A percentile compares a stretch with the other conserved stretches of the same genome.
phyloP scores from a whole-genome alignment of 2,888 invertebrate genomes.

The Lymantria dispar region DNA sequence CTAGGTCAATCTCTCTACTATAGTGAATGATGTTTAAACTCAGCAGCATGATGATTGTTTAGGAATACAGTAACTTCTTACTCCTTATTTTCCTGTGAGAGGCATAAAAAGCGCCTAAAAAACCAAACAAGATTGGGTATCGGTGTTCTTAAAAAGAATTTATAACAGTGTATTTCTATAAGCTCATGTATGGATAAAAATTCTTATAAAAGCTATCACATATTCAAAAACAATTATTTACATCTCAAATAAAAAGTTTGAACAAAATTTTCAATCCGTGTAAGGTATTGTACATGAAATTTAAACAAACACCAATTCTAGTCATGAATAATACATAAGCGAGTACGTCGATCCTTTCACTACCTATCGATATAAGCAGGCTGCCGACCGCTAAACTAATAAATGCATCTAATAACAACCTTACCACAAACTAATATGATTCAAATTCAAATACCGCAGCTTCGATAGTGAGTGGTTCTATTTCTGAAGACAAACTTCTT shows the following conservation, averaged over 20 bases:
- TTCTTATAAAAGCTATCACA: too few relatives aligned
- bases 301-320: slow-evolving; percentile 70
- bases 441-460: background rate
- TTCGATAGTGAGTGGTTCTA: background rate
- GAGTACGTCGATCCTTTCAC: slow-evolving; percentile 47
- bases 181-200: too few relatives aligned
- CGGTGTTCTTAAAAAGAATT: too few relatives aligned
- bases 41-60: too few relatives aligned
- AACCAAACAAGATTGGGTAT: too few relatives aligned
- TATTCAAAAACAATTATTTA: slow-evolving; percentile 6
- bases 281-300: slow-evolving; percentile 66
- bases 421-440: background rate
- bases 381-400: slow-evolving; percentile 24
- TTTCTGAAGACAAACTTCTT: slow-evolving; percentile 6
- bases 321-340: slow-evolving; percentile 66
- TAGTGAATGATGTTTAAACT: too few relatives aligned
- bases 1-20: too few relatives aligned
- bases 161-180: too few relatives aligned
- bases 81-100: too few relatives aligned
- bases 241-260: slow-evolving; percentile 22
- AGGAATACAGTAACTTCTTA: too few relatives aligned
- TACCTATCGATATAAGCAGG: slow-evolving; percentile 45
- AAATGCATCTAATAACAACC: slow-evolving; percentile 1
- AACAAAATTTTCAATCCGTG: slow-evolving; percentile 55
- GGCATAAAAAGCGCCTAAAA: too few relatives aligned